Conservation (phyloP, 1,140 invertebrate species). For the Drosophila novamexicana region DNA sequence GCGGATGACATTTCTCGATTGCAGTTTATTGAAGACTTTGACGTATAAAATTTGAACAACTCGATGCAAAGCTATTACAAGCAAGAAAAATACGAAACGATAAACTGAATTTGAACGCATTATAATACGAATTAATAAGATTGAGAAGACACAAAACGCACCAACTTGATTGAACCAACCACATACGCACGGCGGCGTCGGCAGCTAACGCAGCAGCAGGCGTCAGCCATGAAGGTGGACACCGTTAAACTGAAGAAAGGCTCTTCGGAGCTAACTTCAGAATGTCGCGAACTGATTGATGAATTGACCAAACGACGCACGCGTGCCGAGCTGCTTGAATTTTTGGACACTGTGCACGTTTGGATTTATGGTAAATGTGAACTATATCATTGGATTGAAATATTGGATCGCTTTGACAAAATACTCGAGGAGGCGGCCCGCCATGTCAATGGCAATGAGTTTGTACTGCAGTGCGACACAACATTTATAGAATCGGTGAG, state of each 20-base stretch:
- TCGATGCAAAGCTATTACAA: constrained; percentile 39
- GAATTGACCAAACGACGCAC: constrained; percentile 89
- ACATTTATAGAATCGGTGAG: constrained; percentile 87
- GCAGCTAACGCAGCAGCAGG: constrained; percentile 35
- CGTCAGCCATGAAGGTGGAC: constrained; percentile 93
- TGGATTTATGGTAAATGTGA: constrained; percentile 97
- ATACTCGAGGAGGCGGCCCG: constrained; percentile 91
- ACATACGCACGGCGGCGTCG: constrained; percentile 41
- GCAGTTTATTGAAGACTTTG: constrained; percentile 54
- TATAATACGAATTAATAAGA: constrained; percentile 9
- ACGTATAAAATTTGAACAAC: constrained; percentile 45
- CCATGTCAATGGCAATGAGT: constrained; percentile 88
- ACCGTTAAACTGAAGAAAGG: constrained; percentile 93
- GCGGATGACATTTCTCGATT: constrained; percentile 4
- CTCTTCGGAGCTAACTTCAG: constrained; percentile 94
- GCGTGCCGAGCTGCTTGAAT: constrained; percentile 89
- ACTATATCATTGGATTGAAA: constrained; percentile 95
- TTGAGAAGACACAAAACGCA: constrained; percentile 6
- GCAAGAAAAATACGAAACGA: constrained; percentile 5
- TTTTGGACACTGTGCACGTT: constrained; percentile 91
- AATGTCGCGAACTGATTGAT: constrained; percentile 93
- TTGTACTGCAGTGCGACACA: constrained; percentile 92
- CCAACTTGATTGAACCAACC: constrained; percentile 37
- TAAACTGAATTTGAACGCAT: not conserved
- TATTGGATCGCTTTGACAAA: constrained; percentile 93